Evolutionary conservation across 2,797 vertebrate genomes (phyloP).

Genomic region (Halcyon leucocephala): DNA sequence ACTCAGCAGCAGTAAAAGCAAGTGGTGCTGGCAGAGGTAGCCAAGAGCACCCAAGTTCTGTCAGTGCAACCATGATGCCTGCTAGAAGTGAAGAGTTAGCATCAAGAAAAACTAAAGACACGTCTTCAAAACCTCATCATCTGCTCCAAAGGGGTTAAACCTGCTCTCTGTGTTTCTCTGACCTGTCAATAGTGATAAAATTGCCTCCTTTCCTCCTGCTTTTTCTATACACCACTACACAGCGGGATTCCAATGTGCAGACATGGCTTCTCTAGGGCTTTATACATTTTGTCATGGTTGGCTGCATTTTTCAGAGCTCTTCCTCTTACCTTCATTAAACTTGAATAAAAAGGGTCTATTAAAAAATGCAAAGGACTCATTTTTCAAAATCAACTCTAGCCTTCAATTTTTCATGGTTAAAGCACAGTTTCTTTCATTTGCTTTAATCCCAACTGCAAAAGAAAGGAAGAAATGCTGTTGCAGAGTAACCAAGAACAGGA

Average conservation of each 20-base stretch:
- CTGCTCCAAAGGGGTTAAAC: not conserved
- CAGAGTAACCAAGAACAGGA: not conserved
- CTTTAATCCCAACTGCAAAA: not conserved
- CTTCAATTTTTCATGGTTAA: conserved; percentile 14
- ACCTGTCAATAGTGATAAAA: not conserved
- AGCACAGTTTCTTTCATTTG: not conserved
- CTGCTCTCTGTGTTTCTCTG: not conserved
- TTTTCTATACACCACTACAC: not conserved
- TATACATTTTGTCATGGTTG: not conserved
- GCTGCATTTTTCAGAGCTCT: conserved; percentile 31
- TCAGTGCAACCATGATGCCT: not conserved
- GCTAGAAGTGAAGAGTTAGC: not conserved
- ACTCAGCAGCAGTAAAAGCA: not conserved
- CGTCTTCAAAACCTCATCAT: not conserved
- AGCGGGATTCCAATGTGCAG: not conserved
- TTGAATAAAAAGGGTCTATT: conserved; percentile 39
- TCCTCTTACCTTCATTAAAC: conserved; percentile 44
- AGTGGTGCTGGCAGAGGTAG: not conserved
- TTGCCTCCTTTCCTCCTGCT: not conserved
- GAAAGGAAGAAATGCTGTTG: not conserved
- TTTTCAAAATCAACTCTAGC: conserved; percentile 22
- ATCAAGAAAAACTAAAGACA: not conserved
- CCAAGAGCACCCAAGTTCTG: fast-evolving
- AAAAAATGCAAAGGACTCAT: conserved; percentile 13
- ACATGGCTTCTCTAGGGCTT: not conserved